Base-by-base conservation (phyloP, 2,888 invertebrate species). In the Pristionchus exspectatus region DNA sequence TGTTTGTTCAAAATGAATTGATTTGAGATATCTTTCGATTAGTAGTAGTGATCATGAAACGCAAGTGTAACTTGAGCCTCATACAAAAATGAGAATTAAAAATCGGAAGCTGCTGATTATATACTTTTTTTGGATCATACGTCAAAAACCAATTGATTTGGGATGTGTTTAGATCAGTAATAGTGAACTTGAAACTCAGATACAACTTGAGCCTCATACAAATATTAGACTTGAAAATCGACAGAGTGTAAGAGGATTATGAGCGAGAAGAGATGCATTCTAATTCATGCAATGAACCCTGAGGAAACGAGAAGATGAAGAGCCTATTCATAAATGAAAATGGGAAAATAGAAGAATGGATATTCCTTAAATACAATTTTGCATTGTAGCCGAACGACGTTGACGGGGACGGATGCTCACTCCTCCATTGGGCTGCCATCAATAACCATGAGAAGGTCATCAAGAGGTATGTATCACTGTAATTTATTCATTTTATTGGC, bases 381-480 rank as follows among this genome's bases (percentile, higher is more conserved):
- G 30, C 2, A 14, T 27, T 87, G 81, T 16, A 88, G 88, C 66
- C 77, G 63, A 77, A 27, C 12, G 90, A 91, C 69, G 89, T 90
- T 4, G 98, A 99, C 95, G 96, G 96, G 92, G 98, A 99, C 95
- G 98, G 98, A 81, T 98, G 99, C 88, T 98, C 98, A 2, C 96
- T 98, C 87, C 96, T 99, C n/a, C 99, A 99, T 95, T 99, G 99
- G 99, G 98, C 98, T 69, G 97, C 98, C 44, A 99, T 99, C 95
- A 99, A 99, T 96, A 98, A 98, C 96, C 96, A 98, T 89, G n/a
- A 44, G 18, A 44, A 83, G 10, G 50, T 89, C 33, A 77, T 89
- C 69, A 30, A 69, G n/a, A 74, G 44, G 88, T 88, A 21, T 16
- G 33, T 38, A 27, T 33, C 21, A 33, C 2, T 1, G 16, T n/a